A percentile compares a stretch with the other conserved stretches of the same genome.
Evolutionary conservation across 2,113 vertebrate genomes (phyloP).

Genomic region (Acrocephalus arundinaceus): DNA sequence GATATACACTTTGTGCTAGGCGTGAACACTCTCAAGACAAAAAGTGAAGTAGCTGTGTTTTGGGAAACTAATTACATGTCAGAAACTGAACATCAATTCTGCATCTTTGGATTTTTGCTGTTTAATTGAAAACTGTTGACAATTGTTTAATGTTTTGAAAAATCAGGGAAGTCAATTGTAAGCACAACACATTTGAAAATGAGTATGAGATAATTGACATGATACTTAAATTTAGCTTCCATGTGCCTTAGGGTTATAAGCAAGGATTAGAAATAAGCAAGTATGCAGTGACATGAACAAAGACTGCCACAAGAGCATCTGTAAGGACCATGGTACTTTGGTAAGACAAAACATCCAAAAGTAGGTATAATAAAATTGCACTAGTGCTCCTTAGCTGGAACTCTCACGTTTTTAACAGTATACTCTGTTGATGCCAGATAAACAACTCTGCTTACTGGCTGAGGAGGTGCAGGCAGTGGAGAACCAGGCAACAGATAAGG

Average conservation of each 20-base stretch:
- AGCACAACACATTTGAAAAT: neutral
- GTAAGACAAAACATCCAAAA: neutral
- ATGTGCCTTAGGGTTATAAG: neutral
- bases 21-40: neutral
- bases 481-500: neutral
- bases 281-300: neutral
- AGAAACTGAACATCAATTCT: neutral
- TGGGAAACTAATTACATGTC: neutral
- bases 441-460: neutral
- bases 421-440: neutral
- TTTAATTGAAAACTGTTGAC: neutral
- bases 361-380: neutral
- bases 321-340: neutral
- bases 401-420: neutral
- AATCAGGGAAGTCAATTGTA: neutral
- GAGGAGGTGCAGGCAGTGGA: neutral
- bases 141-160: neutral
- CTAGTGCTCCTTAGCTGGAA: neutral
- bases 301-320: neutral
- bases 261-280: neutral
- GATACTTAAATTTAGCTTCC: neutral
- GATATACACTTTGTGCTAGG: slow-evolving; percentile 33
- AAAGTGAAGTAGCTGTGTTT: neutral
- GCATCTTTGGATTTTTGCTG: neutral
- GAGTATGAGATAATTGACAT: neutral